Base-by-base conservation (phyloP, 1,140 invertebrate species). In the Papilio glaucus region DNA sequence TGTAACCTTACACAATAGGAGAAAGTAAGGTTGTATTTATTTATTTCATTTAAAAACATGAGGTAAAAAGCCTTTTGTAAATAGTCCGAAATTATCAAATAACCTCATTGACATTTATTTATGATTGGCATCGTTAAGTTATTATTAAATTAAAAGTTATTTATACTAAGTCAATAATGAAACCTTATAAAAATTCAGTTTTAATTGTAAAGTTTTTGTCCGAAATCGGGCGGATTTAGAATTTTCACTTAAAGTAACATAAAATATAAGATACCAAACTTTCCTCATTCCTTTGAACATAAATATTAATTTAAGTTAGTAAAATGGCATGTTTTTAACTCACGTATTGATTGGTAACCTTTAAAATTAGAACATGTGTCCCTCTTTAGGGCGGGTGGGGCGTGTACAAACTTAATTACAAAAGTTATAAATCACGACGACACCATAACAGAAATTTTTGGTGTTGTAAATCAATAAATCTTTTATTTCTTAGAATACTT, bases 281-380 rank as follows among this genome's bases (percentile, higher is more conserved):
- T 8, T 49, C 21, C 6, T 6, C 18, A 49, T 49, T 18, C 15
- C 15, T 4, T 24, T 24, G 4, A 57, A 57, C 2, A 9, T 12
- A 10, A 57, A 57, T 24, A 18, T 9, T 57, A 10, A 24, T 49
- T 49, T 49, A 49, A 18, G 49, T 57, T 33, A 6, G 29, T 33
- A 33, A 33, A 33, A 33, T 53, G 10, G 21, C 24, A 41, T 39
- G 4, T 37, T 39, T 62, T 62, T 62, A 62, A 13, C 18, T 41
- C 33, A 37, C 6, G 0, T 65, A 24, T 65, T 65, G 62, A 65
- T 39, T 15, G 37, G 18, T 65, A 39, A 41, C 37, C 13, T 37
- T 62, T 65, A 65, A 65, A 65, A 65, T 65, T 65, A 65, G 62
- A 65, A 65, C 26, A 62, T 65, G 37, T 65, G 29, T 65, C 61